These are phyloP conservation scores for Drosophila greeni DNA, from an alignment of 2,888 invertebrate genomes.

Conservation along the genomic window DNA sequence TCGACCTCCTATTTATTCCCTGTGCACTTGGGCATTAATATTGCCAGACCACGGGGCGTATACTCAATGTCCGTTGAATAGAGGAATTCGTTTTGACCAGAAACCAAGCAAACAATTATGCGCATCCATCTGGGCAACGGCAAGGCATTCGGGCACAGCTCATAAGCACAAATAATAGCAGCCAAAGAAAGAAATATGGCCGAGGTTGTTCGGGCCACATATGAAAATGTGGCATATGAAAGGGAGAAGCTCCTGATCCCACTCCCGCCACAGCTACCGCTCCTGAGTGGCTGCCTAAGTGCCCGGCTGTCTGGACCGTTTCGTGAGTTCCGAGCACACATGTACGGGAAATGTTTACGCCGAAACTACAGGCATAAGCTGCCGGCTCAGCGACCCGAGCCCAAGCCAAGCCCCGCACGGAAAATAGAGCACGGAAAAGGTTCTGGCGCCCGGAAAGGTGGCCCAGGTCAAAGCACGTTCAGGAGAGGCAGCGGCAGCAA, in stretches of 20 bases:
- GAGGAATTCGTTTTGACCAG: slow-evolving; percentile 8
- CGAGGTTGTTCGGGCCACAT: background rate
- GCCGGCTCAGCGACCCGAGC: slow-evolving; percentile 14
- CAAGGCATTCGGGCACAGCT: slow-evolving; percentile 11
- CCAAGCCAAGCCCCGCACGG: slow-evolving; percentile 4
- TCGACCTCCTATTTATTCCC: background rate
- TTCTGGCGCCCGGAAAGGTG: slow-evolving; percentile 21
- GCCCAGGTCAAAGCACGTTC: slow-evolving; percentile 49
- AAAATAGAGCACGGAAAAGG: slow-evolving; percentile 42
- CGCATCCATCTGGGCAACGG: slow-evolving; percentile 57
- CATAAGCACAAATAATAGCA: slow-evolving; percentile 10
- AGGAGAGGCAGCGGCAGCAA: background rate
- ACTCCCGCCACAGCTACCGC: slow-evolving; percentile 12
- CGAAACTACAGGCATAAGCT: slow-evolving; percentile 54
- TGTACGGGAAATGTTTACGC: slow-evolving; percentile 55
- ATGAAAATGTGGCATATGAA: slow-evolving; percentile 28
- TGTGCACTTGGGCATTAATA: slow-evolving; percentile 20
- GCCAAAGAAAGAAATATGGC: slow-evolving; percentile 14
- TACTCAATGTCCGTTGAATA: slow-evolving; percentile 1
- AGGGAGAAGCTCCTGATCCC: slow-evolving; percentile 2
- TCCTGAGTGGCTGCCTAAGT: slow-evolving; percentile 29
- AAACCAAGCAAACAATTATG: slow-evolving; percentile 48
- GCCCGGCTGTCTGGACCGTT: slow-evolving; percentile 27
- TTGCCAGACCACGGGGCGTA: slow-evolving; percentile 15
- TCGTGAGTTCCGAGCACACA: slow-evolving; percentile 18